These are phyloP conservation scores for Pseudorectes ferrugineus DNA, from an alignment of 2,113 vertebrate genomes.

Conservation along the genomic window DNA sequence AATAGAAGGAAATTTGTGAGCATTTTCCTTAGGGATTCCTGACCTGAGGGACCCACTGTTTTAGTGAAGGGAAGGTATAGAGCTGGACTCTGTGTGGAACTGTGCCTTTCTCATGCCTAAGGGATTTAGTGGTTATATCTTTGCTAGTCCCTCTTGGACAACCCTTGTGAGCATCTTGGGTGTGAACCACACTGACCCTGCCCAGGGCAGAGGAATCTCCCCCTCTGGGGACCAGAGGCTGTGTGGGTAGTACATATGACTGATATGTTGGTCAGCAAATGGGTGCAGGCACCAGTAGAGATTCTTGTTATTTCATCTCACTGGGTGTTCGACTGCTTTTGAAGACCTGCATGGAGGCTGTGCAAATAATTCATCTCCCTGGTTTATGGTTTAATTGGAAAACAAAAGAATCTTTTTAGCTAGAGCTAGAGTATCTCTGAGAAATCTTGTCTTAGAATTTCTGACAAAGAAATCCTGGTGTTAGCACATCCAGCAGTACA, in stretches of 20 bases:
- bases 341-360: not conserved
- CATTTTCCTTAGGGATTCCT: not conserved
- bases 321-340: not conserved
- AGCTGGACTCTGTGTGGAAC: not conserved
- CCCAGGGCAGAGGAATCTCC: not conserved
- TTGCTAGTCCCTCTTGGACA: not conserved
- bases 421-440: not conserved
- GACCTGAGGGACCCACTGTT: not conserved
- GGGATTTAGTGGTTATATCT: not conserved
- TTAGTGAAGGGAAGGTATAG: not conserved
- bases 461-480: not conserved
- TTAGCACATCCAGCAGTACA: not conserved
- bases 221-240: not conserved
- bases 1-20: not conserved
- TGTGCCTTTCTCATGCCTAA: not conserved
- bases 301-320: not conserved
- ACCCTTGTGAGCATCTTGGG: not conserved
- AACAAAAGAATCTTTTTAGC: not conserved
- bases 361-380: not conserved
- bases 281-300: not conserved
- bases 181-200: not conserved
- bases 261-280: not conserved
- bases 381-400: not conserved
- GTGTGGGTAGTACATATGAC: not conserved
- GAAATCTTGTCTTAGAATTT: not conserved